Evolutionary conservation across 2,113 vertebrate genomes (phyloP).

Genomic region (Elaphurus davidianus): DNA sequence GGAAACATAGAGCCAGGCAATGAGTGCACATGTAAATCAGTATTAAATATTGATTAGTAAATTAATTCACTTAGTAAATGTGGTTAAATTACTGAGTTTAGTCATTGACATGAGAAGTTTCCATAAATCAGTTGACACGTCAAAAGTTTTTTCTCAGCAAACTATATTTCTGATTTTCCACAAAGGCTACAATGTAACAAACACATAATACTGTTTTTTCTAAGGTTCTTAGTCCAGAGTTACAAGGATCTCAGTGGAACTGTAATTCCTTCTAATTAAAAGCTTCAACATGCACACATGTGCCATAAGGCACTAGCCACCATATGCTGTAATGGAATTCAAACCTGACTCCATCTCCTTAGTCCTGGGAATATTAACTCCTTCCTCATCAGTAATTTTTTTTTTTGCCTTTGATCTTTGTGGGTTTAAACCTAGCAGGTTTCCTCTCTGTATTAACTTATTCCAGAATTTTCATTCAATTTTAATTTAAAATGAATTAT

Average conservation of each 20-base stretch:
- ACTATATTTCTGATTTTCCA: constrained; percentile 49
- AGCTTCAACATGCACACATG: constrained; percentile 76
- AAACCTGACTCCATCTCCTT: constrained; percentile 69
- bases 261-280: constrained; percentile 81
- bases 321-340: constrained; percentile 73
- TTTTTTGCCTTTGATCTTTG: constrained; percentile 49
- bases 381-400: constrained; percentile 71
- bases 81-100: constrained; percentile 18
- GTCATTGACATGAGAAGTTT: neutral
- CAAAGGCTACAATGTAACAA: constrained; percentile 68
- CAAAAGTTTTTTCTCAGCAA: constrained; percentile 53
- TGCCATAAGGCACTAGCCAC: constrained; percentile 66
- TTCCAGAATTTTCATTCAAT: neutral
- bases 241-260: constrained; percentile 73
- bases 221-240: constrained; percentile 68
- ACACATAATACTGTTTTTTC: constrained; percentile 56
- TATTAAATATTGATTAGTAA: neutral
- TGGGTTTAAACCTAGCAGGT: neutral
- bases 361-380: constrained; percentile 65
- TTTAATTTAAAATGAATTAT: constrained; percentile 10
- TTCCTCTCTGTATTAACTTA: neutral
- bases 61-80: constrained; percentile 22
- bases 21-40: neutral
- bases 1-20: neutral
- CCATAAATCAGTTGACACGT: constrained; percentile 29